A percentile compares a stretch with the other conserved stretches of the same genome.
Conservation (phyloP, 2,797 vertebrate genomes). For the Tarsius wallacei region DNA sequence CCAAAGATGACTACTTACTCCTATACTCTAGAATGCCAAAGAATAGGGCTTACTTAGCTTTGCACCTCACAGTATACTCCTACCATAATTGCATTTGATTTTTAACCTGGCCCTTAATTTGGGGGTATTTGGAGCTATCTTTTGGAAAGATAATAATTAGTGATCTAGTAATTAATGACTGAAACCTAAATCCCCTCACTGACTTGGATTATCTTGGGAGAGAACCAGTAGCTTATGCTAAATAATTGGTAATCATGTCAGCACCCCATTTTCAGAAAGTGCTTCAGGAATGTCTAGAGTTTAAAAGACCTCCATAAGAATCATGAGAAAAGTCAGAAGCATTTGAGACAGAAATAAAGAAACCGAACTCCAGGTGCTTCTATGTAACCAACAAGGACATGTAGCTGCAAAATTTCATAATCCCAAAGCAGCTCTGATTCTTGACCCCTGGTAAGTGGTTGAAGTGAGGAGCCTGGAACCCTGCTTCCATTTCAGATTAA, state of each 20-base stretch:
- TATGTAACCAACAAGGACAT: not conserved
- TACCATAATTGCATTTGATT: not conserved
- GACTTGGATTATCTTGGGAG: not conserved
- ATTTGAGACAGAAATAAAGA: not conserved
- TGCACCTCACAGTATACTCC: not conserved
- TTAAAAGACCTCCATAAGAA: not conserved
- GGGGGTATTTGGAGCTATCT: not conserved
- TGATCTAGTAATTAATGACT: not conserved
- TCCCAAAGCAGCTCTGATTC: not conserved
- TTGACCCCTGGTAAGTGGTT: not conserved
- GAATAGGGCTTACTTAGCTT: not conserved
- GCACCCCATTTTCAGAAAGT: constrained; percentile 50
- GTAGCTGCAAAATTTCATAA: not conserved
- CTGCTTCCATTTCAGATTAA: not conserved
- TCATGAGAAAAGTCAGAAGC: constrained; percentile 38
- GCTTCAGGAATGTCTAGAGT: constrained; percentile 26
- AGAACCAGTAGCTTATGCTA: constrained; percentile 1
- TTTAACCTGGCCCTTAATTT: constrained; percentile 48
- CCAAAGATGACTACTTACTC: constrained; percentile 17
- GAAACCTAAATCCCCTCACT: not conserved
- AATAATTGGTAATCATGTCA: not conserved
- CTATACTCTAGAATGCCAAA: not conserved
- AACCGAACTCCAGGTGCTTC: not conserved
- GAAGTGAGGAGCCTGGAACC: not conserved
- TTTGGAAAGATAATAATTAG: not conserved